These are phyloP conservation scores for Coenobita brevimanus DNA, from an alignment of 1,140 invertebrate genomes.

Conservation along the genomic window DNA sequence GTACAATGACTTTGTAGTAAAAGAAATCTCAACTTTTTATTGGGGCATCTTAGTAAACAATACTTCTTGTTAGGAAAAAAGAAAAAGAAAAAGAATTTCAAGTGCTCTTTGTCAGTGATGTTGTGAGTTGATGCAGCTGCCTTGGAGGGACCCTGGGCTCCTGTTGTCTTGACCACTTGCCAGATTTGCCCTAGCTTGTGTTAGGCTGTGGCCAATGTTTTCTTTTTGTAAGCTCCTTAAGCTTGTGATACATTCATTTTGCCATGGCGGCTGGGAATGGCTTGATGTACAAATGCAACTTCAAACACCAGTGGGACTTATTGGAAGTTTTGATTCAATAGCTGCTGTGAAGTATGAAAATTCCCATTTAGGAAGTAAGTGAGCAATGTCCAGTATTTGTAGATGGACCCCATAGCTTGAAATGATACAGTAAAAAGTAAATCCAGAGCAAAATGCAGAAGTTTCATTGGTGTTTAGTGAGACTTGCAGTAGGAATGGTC, in stretches of 20 bases:
- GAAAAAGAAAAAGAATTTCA: conserved; percentile 15
- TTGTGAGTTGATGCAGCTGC: conserved; percentile 40
- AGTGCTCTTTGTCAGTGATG: conserved; percentile 14
- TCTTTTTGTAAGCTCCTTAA: conserved; percentile 57
- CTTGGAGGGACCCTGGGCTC: conserved; percentile 41
- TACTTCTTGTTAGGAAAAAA: conserved; percentile 5
- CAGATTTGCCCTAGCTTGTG: conserved; percentile 45
- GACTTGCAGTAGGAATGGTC: conserved; percentile 5
- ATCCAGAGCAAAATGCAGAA: too few relatives aligned
- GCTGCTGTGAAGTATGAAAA: too few relatives aligned
- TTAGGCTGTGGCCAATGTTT: conserved; percentile 49
- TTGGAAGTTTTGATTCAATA: conserved; percentile 1
- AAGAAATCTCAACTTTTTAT: not conserved
- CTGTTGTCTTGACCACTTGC: conserved; percentile 43
- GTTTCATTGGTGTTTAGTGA: too few relatives aligned
- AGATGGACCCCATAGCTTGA: too few relatives aligned
- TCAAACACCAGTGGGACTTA: not conserved
- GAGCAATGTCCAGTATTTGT: too few relatives aligned
- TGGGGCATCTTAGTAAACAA: not conserved
- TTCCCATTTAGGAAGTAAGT: too few relatives aligned
- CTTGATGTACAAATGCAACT: conserved; percentile 20
- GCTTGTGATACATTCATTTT: conserved; percentile 64
- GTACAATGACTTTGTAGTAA: too few relatives aligned
- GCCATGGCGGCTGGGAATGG: conserved; percentile 21
- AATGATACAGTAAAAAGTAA: too few relatives aligned